Evolutionary conservation across 2,113 vertebrate genomes (phyloP).

Genomic region (Pseudopipra pipra): DNA sequence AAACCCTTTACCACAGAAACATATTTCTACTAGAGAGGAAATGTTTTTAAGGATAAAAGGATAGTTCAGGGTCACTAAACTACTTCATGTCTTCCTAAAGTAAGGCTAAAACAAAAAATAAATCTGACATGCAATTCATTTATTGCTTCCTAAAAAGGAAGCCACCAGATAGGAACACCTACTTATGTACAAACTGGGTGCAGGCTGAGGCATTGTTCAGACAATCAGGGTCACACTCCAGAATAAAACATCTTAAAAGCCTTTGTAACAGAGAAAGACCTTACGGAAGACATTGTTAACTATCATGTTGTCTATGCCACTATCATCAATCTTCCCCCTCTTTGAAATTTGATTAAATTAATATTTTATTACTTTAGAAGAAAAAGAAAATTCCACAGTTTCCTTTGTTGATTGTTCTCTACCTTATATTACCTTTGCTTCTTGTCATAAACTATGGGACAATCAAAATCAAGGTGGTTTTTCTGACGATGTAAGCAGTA

Average conservation of each 20-base stretch:
- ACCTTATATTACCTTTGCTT: not conserved
- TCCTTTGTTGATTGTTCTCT: not conserved
- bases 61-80: not conserved
- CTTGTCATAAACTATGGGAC: not conserved
- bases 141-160: not conserved
- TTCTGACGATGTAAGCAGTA: fast-evolving
- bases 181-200: not conserved
- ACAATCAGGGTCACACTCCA: not conserved
- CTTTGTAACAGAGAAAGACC: not conserved
- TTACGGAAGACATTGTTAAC: not conserved
- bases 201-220: not conserved
- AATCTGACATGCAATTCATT: not conserved
- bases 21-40: not conserved
- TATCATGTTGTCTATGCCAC: not conserved
- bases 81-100: not conserved
- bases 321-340: not conserved
- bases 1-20: not conserved
- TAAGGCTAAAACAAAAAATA: not conserved
- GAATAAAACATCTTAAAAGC: not conserved
- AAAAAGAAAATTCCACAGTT: not conserved
- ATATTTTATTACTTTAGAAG: not conserved
- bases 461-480: not conserved
- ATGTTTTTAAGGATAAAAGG: not conserved
- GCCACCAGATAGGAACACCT: not conserved
- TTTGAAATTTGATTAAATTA: not conserved